Base-by-base conservation (phyloP, 2,797 vertebrate genomes). In the Podargus strigoides region DNA sequence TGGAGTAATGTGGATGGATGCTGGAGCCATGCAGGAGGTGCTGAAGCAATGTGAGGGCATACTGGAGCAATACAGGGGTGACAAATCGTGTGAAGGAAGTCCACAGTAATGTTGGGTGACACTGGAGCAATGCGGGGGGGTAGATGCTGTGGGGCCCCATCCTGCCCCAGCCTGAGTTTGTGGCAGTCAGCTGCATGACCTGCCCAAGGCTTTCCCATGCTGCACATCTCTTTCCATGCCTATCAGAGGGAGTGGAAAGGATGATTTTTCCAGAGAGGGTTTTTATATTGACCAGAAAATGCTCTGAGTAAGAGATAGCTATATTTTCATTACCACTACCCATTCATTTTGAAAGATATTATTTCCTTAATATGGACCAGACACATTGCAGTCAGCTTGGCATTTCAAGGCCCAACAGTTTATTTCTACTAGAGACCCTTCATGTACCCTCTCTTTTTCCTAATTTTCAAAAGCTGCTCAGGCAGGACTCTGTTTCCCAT, bases 41-140 rank as follows among this genome's bases (percentile, higher is more conserved):
- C 23, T 26, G 14, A 53, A 39, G 27, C 6, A 34, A 41, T 32
- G 26, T 9, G 9, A 30, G 26, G 8, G 4, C 10, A 21, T 10
- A 21, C 10, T 41, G 37, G 70, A 56, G 17, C 11, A 17, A 39
- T 34, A 7, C 2, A 3, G 42, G 11, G n/a, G n/a, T n/a, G n/a
- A n/a, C n/a, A n/a, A n/a, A n/a, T n/a, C n/a, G n/a, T 28, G 34
- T 7, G 12, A 4, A 5, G 7, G 10, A 8, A 58, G 16, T 9
- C 8, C 59, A 34, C 28, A 15, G 8, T 7, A 10, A 27, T 2
- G 0, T 0, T 19, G 34, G 15, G 11, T 36, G 44, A 10, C 20
- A 28, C 8, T n/a, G 26, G 27, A 49, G 16, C 6, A 59, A 10
- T 2, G 13, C 9, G 6, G 9, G 10, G 37, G 23, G 28, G 6